phyloP scores from a whole-genome alignment of 1,140 invertebrate genomes.

The Spodoptera litura region DNA sequence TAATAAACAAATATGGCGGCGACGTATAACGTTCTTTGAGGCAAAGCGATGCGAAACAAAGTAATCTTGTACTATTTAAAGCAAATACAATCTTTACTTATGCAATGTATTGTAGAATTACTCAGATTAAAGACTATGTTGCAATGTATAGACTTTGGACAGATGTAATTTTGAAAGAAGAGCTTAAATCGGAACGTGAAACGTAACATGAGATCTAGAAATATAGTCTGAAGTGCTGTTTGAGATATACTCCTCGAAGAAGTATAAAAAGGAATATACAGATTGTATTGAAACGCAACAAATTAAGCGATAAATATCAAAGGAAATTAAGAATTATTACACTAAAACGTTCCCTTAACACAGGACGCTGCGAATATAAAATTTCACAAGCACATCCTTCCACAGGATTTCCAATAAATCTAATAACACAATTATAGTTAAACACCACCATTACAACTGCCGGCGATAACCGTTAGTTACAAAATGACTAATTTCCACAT shows the following conservation, averaged over 20 bases:
- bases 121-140: neutral
- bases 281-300: too few species aligned
- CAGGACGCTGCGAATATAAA: constrained; percentile 11
- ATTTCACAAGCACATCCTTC: neutral
- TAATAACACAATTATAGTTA: constrained; percentile 17
- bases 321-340: neutral
- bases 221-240: too few species aligned
- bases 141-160: neutral
- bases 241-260: too few species aligned
- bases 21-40: neutral
- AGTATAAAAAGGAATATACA: too few species aligned
- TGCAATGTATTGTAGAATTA: neutral
- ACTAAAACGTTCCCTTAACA: neutral
- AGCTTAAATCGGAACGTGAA: neutral
- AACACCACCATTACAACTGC: constrained; percentile 4
- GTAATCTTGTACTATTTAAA: constrained; percentile 5
- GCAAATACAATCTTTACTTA: neutral
- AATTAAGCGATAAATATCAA: neutral
- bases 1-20: constrained; percentile 18
- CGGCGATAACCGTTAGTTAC: constrained; percentile 9
- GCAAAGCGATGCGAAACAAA: neutral
- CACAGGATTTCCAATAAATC: neutral
- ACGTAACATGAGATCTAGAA: too few species aligned
- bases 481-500: constrained; percentile 13
- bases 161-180: neutral